Evolutionary conservation across 2,888 invertebrate species (phyloP).

Genomic region (Cryptosula pallasiana): DNA sequence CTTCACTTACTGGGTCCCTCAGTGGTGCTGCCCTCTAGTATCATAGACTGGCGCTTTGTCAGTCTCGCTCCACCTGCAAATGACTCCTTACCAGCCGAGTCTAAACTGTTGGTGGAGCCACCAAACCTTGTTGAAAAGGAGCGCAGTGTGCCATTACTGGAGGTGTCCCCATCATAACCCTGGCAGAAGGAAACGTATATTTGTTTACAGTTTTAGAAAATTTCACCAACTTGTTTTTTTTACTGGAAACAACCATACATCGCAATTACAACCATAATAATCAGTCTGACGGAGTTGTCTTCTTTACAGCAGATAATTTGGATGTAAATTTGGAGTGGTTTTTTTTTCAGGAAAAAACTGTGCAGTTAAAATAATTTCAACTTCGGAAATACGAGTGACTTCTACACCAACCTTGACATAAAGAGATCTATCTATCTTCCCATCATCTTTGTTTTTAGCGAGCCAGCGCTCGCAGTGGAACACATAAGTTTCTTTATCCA

Average conservation of each 20-base stretch:
- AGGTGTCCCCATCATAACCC: conserved; percentile 52
- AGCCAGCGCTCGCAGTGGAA: conserved; percentile 54
- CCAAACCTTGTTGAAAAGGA: conserved; percentile 36
- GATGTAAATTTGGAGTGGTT: no score
- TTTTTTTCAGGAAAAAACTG: no score
- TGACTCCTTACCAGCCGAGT: conserved; percentile 40
- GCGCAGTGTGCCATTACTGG: conserved; percentile 42
- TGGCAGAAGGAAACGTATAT: no score
- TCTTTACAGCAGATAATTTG: no score
- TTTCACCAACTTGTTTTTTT: no score
- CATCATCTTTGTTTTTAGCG: conserved; percentile 52
- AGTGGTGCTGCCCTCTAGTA: conserved; percentile 35
- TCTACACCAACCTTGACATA: conserved; percentile 49
- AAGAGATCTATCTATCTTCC: conserved; percentile 47
- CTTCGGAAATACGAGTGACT: no score
- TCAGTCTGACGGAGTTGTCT: no score
- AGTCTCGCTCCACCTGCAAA: conserved; percentile 46
- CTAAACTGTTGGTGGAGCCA: conserved; percentile 46
- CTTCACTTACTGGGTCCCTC: conserved; percentile 11
- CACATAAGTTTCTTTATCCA: conserved; percentile 35
- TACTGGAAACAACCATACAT: no score
- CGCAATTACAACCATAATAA: no score
- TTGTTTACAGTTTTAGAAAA: no score
- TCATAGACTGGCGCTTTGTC: conserved; percentile 34
- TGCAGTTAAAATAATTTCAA: no score